Evolutionary conservation across 2,888 invertebrate species (phyloP).

Genomic region (Octodonta nipae): DNA sequence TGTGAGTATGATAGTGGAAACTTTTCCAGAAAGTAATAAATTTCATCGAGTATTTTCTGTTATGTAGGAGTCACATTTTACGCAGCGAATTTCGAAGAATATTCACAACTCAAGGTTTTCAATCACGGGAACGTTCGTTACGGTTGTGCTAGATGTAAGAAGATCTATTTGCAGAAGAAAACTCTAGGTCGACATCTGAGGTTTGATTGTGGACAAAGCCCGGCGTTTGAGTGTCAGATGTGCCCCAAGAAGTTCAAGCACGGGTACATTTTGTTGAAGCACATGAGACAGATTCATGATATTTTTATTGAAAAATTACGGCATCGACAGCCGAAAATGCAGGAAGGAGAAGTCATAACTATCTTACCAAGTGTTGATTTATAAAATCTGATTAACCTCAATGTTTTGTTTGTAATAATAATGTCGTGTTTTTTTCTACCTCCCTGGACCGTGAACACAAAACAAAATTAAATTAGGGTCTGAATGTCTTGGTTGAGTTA

Average conservation of each 20-base stretch:
- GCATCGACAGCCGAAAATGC: slow-evolving; percentile 20
- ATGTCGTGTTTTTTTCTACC: too few species aligned
- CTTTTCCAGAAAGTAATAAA: too few species aligned
- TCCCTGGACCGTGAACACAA: too few species aligned
- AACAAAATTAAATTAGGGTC: too few species aligned
- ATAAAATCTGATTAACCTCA: too few species aligned
- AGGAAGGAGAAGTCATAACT: too few species aligned
- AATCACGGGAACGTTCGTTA: slow-evolving; percentile 27
- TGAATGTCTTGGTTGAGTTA: too few species aligned
- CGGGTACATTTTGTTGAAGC: slow-evolving; percentile 29
- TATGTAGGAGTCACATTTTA: slow-evolving; percentile 25
- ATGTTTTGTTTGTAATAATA: too few species aligned
- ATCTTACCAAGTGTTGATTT: too few species aligned
- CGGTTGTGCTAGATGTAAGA: slow-evolving; percentile 28
- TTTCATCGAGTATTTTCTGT: neutral
- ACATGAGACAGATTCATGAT: slow-evolving; percentile 29
- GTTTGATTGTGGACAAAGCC: slow-evolving; percentile 37
- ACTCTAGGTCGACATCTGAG: slow-evolving; percentile 35
- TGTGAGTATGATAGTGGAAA: neutral
- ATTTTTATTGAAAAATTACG: slow-evolving; percentile 24
- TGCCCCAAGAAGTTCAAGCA: slow-evolving; percentile 30
- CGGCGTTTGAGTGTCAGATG: slow-evolving; percentile 29
- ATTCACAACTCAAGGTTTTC: slow-evolving; percentile 27
- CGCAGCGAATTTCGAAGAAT: slow-evolving; percentile 31
- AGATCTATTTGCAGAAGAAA: slow-evolving; percentile 33